phyloP scores from a whole-genome alignment of 30 jellyfish, hydroid and myxozoan species.

The Turritopsis rubra region DNA sequence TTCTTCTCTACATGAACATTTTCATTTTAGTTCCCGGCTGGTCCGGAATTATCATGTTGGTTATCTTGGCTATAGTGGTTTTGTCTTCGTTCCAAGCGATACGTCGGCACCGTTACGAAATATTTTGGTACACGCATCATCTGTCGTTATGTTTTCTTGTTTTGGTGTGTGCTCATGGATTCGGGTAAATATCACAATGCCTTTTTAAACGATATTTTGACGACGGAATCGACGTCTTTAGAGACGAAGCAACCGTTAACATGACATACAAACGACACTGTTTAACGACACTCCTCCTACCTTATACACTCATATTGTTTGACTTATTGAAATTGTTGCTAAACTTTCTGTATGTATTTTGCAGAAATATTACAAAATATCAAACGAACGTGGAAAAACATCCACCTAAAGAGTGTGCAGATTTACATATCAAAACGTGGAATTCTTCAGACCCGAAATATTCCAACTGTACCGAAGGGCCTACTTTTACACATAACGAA shows the following conservation, averaged over 20 bases:
- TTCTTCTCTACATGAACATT: not conserved
- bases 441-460: not conserved
- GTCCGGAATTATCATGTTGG: slow-evolving; percentile 59
- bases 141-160: slow-evolving; percentile 47
- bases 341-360: not conserved
- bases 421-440: slow-evolving; percentile 28
- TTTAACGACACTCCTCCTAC: no score
- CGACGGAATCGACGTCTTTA: not conserved
- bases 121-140: slow-evolving; percentile 88
- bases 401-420: slow-evolving; percentile 32
- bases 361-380: slow-evolving; percentile 56
- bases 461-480: slow-evolving; percentile 29
- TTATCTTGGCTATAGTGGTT: slow-evolving; percentile 54
- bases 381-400: slow-evolving; percentile 65
- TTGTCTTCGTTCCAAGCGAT: slow-evolving; percentile 41
- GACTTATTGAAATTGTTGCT: no score
- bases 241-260: no score
- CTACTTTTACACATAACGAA: slow-evolving; percentile 47
- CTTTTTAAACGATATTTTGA: not conserved
- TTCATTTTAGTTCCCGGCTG: slow-evolving; percentile 65
- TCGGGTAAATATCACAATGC: slow-evolving; percentile 52
- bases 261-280: no score
- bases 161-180: slow-evolving; percentile 59
- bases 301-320: no score
- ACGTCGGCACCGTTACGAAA: slow-evolving; percentile 57